phyloP scores from a whole-genome alignment of 1,140 invertebrate species.

The Hyles euphorbiae region DNA sequence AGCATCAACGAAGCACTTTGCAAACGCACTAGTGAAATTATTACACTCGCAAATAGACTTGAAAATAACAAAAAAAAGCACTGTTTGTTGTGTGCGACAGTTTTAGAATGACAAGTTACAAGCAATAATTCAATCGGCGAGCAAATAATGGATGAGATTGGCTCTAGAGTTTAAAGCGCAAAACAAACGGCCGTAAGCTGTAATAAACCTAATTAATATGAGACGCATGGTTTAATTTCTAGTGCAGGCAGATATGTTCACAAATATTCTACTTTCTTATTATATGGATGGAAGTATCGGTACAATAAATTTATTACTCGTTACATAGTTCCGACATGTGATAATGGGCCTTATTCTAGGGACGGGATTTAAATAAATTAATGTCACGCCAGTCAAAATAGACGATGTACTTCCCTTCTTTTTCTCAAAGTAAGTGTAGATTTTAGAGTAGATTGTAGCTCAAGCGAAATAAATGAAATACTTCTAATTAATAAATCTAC shows the following conservation, averaged over 20 bases:
- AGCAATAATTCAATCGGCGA: slow-evolving; percentile 21
- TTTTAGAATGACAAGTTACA: slow-evolving; percentile 20
- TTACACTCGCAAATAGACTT: slow-evolving; percentile 7
- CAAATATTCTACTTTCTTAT: slow-evolving; percentile 1
- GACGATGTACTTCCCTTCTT: no score
- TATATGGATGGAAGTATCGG: not conserved
- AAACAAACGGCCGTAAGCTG: not conserved
- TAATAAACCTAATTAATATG: slow-evolving; percentile 9
- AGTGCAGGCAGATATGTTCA: not conserved
- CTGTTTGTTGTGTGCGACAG: slow-evolving; percentile 3
- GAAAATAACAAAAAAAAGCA: slow-evolving; percentile 5
- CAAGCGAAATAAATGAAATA: no score
- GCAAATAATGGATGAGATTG: slow-evolving; percentile 20
- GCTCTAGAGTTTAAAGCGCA: slow-evolving; percentile 13
- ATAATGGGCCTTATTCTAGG: no score
- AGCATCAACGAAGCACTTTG: no score
- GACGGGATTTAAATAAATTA: no score
- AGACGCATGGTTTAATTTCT: not conserved
- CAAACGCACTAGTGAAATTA: not conserved
- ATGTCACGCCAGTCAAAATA: no score
- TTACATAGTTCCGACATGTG: not conserved
- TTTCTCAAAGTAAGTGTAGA: no score
- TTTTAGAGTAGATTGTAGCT: no score
- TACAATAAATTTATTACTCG: slow-evolving; percentile 5
- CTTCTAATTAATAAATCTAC: no score